These are phyloP conservation scores for Tupiocoris notatus DNA, from an alignment of 2,888 invertebrate species.

Conservation along the genomic window DNA sequence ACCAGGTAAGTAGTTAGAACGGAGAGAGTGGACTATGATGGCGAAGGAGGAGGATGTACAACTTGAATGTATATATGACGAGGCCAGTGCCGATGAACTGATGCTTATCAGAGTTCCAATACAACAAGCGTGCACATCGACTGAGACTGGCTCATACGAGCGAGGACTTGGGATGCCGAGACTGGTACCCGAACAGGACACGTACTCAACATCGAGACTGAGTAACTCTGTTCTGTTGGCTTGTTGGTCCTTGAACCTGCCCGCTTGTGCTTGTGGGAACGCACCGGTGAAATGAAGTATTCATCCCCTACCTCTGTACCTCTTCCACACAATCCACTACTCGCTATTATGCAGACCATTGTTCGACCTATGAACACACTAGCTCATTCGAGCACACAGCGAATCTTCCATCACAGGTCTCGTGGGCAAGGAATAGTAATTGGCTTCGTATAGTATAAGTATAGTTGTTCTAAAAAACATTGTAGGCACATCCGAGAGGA, in stretches of 20 bases:
- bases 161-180: not conserved
- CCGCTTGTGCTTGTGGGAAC: slow-evolving; percentile 15
- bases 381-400: not conserved
- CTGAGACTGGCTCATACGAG: not conserved
- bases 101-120: not conserved
- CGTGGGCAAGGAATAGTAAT: not conserved
- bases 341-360: slow-evolving; percentile 6
- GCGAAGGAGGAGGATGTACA: not conserved
- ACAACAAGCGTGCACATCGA: too few relatives aligned
- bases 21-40: too few relatives aligned
- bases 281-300: slow-evolving; percentile 16
- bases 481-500: not conserved
- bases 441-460: not conserved
- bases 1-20: too few relatives aligned
- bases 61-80: not conserved
- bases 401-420: not conserved
- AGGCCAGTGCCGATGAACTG: not conserved
- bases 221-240: not conserved
- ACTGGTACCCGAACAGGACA: not conserved
- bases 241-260: slow-evolving; percentile 31
- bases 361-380: not conserved
- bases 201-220: not conserved
- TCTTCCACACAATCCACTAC: not conserved
- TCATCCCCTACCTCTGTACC: slow-evolving; percentile 2
- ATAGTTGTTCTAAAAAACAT: not conserved